These are phyloP conservation scores for Drosophila pectinifera DNA, from an alignment of 1,140 invertebrate species.

Conservation along the genomic window DNA sequence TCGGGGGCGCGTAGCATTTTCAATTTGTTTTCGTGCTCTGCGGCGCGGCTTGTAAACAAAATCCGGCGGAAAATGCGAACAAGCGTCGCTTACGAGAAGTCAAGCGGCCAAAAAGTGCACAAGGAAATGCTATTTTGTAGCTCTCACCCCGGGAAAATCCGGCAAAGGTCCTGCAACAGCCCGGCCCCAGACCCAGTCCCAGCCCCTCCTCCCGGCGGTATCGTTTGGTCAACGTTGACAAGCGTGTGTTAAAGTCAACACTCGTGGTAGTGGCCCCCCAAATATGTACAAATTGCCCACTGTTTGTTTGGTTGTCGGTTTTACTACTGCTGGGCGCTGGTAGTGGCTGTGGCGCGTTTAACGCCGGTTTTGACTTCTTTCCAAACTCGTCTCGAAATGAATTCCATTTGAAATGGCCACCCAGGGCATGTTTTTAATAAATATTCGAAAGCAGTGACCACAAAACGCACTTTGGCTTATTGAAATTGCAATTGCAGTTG, in stretches of 20 bases:
- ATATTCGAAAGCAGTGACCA: conserved; percentile 59
- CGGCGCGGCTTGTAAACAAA: conserved; percentile 79
- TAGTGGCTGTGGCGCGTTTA: not conserved
- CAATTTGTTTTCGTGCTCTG: conserved; percentile 79
- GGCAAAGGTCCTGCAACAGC: not conserved
- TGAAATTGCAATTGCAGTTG: conserved; percentile 48
- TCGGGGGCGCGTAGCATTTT: conserved; percentile 58
- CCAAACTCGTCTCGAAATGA: conserved; percentile 33
- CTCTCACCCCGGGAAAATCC: conserved; percentile 10
- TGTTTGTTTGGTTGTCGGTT: conserved; percentile 56
- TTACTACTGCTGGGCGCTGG: conserved; percentile 3
- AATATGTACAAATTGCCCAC: conserved; percentile 77
- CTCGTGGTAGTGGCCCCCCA: conserved; percentile 7
- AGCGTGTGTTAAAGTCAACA: conserved; percentile 63
- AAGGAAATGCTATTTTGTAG: conserved; percentile 79
- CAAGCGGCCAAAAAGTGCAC: conserved; percentile 60
- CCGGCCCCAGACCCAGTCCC: not conserved
- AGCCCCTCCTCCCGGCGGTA: conserved; percentile 8
- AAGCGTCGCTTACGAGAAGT: conserved; percentile 65
- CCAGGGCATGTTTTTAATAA: conserved; percentile 64
- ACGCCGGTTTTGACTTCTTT: conserved; percentile 11
- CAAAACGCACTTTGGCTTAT: conserved; percentile 78
- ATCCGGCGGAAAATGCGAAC: conserved; percentile 79
- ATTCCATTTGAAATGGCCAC: conserved; percentile 42
- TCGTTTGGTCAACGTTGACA: conserved; percentile 65